Conservation (phyloP, 1,140 invertebrate genomes). For the Diprion similis region DNA sequence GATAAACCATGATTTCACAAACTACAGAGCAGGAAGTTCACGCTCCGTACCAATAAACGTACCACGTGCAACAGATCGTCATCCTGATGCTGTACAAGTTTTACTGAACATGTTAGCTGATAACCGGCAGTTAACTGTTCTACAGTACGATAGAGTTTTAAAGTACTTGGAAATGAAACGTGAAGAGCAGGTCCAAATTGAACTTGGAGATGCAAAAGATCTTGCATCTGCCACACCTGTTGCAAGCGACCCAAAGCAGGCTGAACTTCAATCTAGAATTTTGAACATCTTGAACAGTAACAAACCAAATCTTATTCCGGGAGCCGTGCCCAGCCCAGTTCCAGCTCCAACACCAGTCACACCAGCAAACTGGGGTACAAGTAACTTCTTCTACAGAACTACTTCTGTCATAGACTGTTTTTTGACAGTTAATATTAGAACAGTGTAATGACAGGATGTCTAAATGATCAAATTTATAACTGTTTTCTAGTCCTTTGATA, state of each 20-base stretch:
- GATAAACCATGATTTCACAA: conserved; percentile 80
- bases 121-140: conserved; percentile 77
- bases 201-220: conserved; percentile 68
- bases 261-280: conserved; percentile 84
- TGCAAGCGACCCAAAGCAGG: conserved; percentile 64
- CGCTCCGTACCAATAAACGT: conserved; percentile 54
- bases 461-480: no score
- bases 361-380: conserved; percentile 43
- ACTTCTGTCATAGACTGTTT: background rate
- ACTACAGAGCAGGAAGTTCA: conserved; percentile 71
- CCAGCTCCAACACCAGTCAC: conserved; percentile 44
- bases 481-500: no score
- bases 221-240: conserved; percentile 56
- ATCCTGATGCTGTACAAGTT: conserved; percentile 77
- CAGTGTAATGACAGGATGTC: no score
- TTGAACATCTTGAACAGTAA: conserved; percentile 79
- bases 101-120: conserved; percentile 82
- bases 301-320: conserved; percentile 40
- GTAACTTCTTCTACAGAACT: conserved; percentile 27
- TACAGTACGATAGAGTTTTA: conserved; percentile 83
- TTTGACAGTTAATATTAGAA: no score
- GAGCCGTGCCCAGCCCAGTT: conserved; percentile 43
- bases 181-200: conserved; percentile 74
- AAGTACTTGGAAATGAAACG: conserved; percentile 80
- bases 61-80: conserved; percentile 57